Evolutionary conservation across 2,797 vertebrate genomes (phyloP).

Genomic region (Acomys russatus): DNA sequence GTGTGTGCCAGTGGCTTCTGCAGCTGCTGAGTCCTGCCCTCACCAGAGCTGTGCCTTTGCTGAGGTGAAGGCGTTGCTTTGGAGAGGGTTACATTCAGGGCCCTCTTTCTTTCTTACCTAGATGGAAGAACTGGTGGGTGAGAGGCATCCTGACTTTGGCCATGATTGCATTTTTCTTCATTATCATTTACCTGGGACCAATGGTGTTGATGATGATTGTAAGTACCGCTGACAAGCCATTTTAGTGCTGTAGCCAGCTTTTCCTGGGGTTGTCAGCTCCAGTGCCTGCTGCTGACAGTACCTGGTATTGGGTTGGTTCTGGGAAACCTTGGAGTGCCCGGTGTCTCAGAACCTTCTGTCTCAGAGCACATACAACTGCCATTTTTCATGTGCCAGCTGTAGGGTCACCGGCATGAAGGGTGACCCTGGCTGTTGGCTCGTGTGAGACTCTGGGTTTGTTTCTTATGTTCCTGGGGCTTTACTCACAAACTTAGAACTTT

Average conservation of each 20-base stretch:
- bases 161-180: conserved; percentile 99
- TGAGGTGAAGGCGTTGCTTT: neutral
- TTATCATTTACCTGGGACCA: conserved; percentile 99
- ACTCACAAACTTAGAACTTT: neutral
- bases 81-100: neutral
- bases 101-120: conserved; percentile 79
- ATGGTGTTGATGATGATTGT: conserved; percentile 99
- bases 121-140: conserved; percentile 99
- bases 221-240: conserved; percentile 86
- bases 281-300: neutral
- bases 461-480: conserved; percentile 45
- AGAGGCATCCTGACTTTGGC: conserved; percentile 98
- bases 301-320: neutral
- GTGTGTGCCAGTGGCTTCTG: neutral
- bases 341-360: neutral
- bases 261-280: neutral
- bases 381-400: neutral
- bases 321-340: neutral
- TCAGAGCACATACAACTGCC: neutral
- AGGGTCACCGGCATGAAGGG: neutral
- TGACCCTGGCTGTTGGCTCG: neutral
- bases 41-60: neutral
- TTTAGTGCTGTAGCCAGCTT: neutral
- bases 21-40: neutral
- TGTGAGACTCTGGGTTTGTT: conserved; percentile 41